Conservation (phyloP, 2,113 vertebrate species). For the Chascanopsetta lugubris region DNA sequence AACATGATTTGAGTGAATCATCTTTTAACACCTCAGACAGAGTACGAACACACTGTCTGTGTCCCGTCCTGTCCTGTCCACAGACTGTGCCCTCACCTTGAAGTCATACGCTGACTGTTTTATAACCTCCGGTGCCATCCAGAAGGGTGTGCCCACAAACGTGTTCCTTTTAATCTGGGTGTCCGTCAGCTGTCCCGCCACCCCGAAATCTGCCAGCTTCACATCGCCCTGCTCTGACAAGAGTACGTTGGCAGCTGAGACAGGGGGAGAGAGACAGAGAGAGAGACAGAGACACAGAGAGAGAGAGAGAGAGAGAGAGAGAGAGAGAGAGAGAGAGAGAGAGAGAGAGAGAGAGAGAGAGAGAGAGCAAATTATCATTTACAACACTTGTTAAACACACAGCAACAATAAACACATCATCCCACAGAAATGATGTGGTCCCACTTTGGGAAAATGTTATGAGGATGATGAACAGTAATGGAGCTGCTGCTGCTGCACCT, state of each 20-base stretch:
- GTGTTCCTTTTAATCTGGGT: slow-evolving; percentile 99
- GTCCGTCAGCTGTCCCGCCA: slow-evolving; percentile 97
- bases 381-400: neutral
- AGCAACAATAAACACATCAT: neutral
- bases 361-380: neutral
- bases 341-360: neutral
- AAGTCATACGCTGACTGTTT: slow-evolving; percentile 98
- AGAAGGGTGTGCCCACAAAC: slow-evolving; percentile 97
- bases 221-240: slow-evolving; percentile 97
- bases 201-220: slow-evolving; percentile 97
- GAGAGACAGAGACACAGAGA: slow-evolving; percentile 2
- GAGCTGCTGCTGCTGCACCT: neutral
- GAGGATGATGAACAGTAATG: too few species aligned
- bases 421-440: neutral
- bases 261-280: neutral
- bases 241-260: slow-evolving; percentile 92
- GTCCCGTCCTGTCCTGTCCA: neutral
- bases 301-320: neutral
- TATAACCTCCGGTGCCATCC: slow-evolving; percentile 99
- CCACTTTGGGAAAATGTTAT: too few species aligned
- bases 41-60: neutral
- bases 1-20: neutral
- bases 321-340: neutral
- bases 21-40: neutral
- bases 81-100: slow-evolving; percentile 83